A percentile compares a stretch with the other conserved stretches of the same genome.
Evolutionary conservation across 2,113 vertebrate species (phyloP).

Genomic region (Rhea pennata): DNA sequence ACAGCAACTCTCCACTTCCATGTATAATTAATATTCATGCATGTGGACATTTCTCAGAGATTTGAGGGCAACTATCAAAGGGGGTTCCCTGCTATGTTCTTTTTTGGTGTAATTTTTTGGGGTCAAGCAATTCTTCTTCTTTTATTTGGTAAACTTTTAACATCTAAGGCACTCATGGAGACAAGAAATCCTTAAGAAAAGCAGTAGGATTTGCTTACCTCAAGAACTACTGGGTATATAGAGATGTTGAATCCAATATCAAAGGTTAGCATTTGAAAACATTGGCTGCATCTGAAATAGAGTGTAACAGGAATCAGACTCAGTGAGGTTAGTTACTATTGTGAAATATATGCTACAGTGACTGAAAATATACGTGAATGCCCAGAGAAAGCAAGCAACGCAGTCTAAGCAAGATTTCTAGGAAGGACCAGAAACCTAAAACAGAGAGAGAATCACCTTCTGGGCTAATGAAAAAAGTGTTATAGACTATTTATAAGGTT

Average conservation of each 20-base stretch:
- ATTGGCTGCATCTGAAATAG: conserved; percentile 86
- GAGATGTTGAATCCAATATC: conserved; percentile 82
- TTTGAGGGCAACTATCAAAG: neutral
- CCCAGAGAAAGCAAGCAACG: neutral
- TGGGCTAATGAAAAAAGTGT: neutral
- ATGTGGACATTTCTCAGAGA: neutral
- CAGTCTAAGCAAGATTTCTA: neutral
- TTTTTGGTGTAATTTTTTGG: neutral
- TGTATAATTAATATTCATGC: neutral
- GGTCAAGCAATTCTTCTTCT: neutral
- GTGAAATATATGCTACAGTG: neutral
- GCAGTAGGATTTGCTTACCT: conserved; percentile 78
- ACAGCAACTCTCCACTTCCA: neutral
- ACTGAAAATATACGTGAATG: neutral
- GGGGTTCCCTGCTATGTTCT: neutral
- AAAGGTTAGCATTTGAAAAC: conserved; percentile 94
- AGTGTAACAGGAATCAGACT: neutral
- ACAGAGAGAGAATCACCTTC: neutral
- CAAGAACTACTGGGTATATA: conserved; percentile 78
- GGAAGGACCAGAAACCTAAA: neutral
- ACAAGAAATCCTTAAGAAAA: neutral
- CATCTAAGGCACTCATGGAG: neutral
- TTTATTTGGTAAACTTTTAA: neutral
- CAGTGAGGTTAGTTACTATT: neutral
- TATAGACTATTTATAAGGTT: neutral